Conservation (phyloP, 1,140 invertebrate genomes). For the Bombus huntii region DNA sequence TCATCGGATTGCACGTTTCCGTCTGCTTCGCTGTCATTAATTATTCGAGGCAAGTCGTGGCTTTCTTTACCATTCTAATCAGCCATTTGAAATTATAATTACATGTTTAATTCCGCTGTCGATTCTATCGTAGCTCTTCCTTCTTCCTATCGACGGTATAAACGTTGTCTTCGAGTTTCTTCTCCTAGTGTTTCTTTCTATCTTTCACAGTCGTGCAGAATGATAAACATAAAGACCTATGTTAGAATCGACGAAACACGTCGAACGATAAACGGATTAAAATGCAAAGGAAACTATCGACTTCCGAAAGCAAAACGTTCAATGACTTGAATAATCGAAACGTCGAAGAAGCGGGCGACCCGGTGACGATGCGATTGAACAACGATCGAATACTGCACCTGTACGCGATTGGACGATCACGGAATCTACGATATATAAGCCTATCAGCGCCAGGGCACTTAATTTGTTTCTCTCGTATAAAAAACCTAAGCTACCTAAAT, state of each 20-base stretch:
- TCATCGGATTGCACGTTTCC: conserved; percentile 16
- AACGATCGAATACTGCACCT: conserved; percentile 44
- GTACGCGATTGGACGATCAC: conserved; percentile 54
- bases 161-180: not conserved
- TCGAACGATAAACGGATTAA: not conserved
- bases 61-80: not conserved
- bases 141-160: not conserved
- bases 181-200: too few species aligned
- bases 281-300: not conserved
- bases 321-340: not conserved
- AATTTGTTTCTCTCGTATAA: conserved; percentile 54
- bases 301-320: not conserved
- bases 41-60: not conserved
- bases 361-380: conserved; percentile 8
- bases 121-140: not conserved
- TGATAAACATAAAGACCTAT: not conserved
- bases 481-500: conserved; percentile 67
- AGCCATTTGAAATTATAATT: not conserved
- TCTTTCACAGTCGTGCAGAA: not conserved
- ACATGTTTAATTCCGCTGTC: not conserved
- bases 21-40: not conserved
- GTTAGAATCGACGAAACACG: not conserved
- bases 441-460: conserved; percentile 41
- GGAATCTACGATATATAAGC: conserved; percentile 20
- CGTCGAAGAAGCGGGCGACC: not conserved